Base-by-base conservation (phyloP, 2,888 invertebrate genomes). In the Netelia melanura region DNA sequence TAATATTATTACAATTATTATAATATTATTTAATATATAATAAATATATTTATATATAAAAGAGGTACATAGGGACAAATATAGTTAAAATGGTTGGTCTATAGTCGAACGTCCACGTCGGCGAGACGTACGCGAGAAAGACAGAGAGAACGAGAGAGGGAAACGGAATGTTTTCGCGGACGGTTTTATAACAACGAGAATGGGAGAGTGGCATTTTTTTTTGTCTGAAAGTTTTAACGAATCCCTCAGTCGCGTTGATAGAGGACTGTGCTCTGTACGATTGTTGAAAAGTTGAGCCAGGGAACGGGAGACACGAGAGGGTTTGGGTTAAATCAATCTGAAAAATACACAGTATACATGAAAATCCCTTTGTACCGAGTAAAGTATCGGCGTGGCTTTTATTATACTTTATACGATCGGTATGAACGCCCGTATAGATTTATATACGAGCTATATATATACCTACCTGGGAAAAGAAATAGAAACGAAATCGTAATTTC, bases 211-310 rank as follows among this genome's bases (percentile, higher is more conserved):
- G 38, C 43, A 43, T 68, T 52, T 52, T 44, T 25, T 58, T 65
- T 64, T 25, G 52, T 58, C 54, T 67, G 72, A 17, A 85, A 86
- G 81, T 86, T 86, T 85, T 86, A 87, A 86, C 86, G 85, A 86
- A 87, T 86, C 81, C 68, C 77, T 58, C 68, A 6, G 38, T 6
- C 38, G 52, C 77, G 75, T 70, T 56, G 62, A 43, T 64, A 65
- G 52, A 56, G 62, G 58, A 52, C 68, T 14, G 44, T 48, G 62
- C 38, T 5, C 38, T 5, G 38, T 38, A 76, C 67, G 23, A 62
- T 54, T 54, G 30, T 54, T 48, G 58, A 25, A 56, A 78, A 6
- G 14, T 56, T 6, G 52, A 52, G 64, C 17, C 6, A 38, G 38
- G 38, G 25, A 71, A 23, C 43, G 48, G 5, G 76, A 38, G 38